Conservation (phyloP, 2,888 invertebrate genomes). For the Agrochola lychnidis region DNA sequence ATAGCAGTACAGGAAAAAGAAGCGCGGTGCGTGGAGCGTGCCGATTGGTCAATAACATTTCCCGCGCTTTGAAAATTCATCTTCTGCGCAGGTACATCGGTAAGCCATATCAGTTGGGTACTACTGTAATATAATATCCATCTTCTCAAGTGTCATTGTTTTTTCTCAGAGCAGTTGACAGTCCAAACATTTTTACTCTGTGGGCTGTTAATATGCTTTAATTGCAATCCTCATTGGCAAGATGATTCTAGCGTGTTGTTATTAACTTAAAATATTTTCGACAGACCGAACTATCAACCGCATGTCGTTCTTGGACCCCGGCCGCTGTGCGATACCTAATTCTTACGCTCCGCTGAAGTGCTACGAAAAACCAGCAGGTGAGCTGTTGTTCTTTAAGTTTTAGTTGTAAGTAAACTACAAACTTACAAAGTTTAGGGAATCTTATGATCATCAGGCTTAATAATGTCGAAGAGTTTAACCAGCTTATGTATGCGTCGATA, state of each 20-base stretch:
- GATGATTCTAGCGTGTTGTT: not conserved
- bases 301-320: conserved; percentile 91
- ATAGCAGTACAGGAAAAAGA: too few species aligned
- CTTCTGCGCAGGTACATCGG: too few species aligned
- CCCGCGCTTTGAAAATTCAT: too few species aligned
- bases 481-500: too few species aligned
- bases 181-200: not conserved
- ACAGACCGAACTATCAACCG: conserved; percentile 92
- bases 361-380: conserved; percentile 88
- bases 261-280: conserved; percentile 8
- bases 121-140: not conserved
- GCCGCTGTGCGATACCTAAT: conserved; percentile 78
- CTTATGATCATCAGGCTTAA: not conserved
- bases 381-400: not conserved
- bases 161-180: not conserved
- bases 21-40: too few species aligned
- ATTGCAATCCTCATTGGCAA: not conserved
- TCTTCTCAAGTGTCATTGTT: not conserved
- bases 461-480: not conserved
- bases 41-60: too few species aligned
- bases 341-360: conserved; percentile 86
- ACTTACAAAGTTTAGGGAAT: not conserved
- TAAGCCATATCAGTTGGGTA: too few species aligned
- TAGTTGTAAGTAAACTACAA: not conserved
- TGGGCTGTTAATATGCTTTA: not conserved